Evolutionary conservation across 2,797 vertebrate genomes (phyloP).

Genomic region (Melanotaenia boesemani): DNA sequence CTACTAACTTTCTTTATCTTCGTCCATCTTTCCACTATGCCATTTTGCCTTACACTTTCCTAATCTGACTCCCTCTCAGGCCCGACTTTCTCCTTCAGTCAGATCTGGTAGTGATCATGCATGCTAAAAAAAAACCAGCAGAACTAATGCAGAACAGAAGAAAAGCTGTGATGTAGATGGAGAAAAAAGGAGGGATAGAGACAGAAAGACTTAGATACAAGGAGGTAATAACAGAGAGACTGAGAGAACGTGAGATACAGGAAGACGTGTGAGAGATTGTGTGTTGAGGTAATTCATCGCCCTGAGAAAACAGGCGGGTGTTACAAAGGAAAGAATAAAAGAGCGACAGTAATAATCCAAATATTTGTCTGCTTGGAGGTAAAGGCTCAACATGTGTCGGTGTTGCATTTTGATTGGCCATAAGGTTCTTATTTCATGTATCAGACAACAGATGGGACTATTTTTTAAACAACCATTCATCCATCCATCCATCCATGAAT

Average conservation of each 20-base stretch:
- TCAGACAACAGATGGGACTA: constrained; percentile 55
- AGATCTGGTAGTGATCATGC: constrained; percentile 80
- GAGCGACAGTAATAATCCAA: constrained; percentile 58
- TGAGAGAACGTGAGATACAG: constrained; percentile 30
- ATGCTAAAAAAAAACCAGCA: constrained; percentile 79
- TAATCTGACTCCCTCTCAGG: constrained; percentile 25
- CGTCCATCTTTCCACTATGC: background rate
- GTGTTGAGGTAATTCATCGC: constrained; percentile 69
- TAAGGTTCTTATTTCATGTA: constrained; percentile 66
- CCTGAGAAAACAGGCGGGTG: constrained; percentile 54
- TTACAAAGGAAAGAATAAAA: constrained; percentile 62
- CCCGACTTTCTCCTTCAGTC: constrained; percentile 55
- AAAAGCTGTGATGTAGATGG: constrained; percentile 57
- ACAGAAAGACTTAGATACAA: constrained; percentile 31
- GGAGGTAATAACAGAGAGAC: constrained; percentile 56
- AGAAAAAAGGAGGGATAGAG: constrained; percentile 25
- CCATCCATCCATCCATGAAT: constrained; percentile 25
- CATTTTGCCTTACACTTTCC: constrained; percentile 17
- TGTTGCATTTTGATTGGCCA: constrained; percentile 58
- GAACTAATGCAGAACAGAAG: constrained; percentile 84
- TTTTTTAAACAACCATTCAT: constrained; percentile 38
- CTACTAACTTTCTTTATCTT: background rate
- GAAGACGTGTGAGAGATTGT: constrained; percentile 50
- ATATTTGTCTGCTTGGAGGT: constrained; percentile 65
- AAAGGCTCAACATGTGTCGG: constrained; percentile 48